Base-by-base conservation (phyloP, 2,888 invertebrate genomes). In the Acholoe squamosa region DNA sequence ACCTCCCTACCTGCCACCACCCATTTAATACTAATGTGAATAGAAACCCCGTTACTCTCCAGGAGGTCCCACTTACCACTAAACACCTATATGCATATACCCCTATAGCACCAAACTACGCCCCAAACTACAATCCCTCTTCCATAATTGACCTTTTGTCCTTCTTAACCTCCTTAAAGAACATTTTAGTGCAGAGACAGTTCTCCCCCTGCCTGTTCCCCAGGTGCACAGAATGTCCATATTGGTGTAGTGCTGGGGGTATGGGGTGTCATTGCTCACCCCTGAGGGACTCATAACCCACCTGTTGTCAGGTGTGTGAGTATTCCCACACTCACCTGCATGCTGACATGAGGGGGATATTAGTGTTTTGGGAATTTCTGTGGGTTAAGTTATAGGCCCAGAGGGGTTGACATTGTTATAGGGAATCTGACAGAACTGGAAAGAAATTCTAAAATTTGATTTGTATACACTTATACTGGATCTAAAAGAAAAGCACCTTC, bases 131-230 rank as follows among this genome's bases (percentile, higher is more conserved):
- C 76, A 28, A 19, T 31, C 76, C 43, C 33, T 80, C 80, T 43
- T 76, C 31, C 25, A 19, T 80, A 80, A 80, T 80, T 80, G 80
- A 34, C 80, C 80, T 19, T 80, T 80, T 80, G 80, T 80, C 34
- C 16, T 80, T 34, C 19, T 43, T 33, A 80, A 80, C 31, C 31
- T 19, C 1, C 33, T 43, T 34, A 14, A 33, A 80, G 33, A 80
- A 43, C 80, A 80, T 19, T 76, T n/a, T 76, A 76, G 76, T 76
- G 76, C 31, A 16, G n/a, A n/a, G 76, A n/a, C 31, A 31, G 76
- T 14, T 7, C 12, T n/a, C 61, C 61, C 61, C 19, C 43, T 43
- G 22, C 61, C 61, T n/a, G 76, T 31, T 7, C n/a, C 3, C 3
- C 76, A 28, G 76, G 28, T n/a, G 31, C 76, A 76, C 14, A 76